Percentiles rank a stretch among this genome's conserved stretches.
These are phyloP conservation scores for Lycopodina hypogea DNA, from an alignment of 37 sponge, comb jelly and placozoan genomes.

Conservation along the genomic window DNA sequence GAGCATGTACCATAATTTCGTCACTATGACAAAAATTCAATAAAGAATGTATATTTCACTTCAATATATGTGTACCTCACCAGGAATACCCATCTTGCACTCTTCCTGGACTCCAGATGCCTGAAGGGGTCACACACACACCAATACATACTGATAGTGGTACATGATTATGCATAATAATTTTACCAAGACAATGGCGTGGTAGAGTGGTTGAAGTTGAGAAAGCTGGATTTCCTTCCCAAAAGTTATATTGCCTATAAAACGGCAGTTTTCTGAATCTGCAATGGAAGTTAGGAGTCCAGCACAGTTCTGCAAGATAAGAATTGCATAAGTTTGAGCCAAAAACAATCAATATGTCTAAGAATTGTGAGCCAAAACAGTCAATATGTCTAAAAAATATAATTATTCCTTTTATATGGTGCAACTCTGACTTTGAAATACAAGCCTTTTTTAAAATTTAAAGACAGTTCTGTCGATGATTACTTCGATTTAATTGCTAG, in stretches of 20 bases:
- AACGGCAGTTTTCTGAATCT: slow-evolving; percentile 59
- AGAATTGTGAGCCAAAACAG: no score
- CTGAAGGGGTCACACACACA: not conserved
- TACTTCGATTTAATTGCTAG: no score
- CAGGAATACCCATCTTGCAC: slow-evolving; percentile 75
- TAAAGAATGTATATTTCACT: no score
- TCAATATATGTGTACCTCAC: slow-evolving; percentile 61
- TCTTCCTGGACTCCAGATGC: slow-evolving; percentile 82
- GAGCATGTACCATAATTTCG: not conserved
- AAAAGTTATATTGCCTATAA: slow-evolving; percentile 86
- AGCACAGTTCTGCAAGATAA: slow-evolving; percentile 70
- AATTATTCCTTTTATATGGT: no score
- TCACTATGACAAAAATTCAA: not conserved
- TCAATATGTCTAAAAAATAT: no score
- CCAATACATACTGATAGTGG: not conserved
- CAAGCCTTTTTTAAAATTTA: no score
- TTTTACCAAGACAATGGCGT: slow-evolving; percentile 86
- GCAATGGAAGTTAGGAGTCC: slow-evolving; percentile 78
- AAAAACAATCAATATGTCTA: no score
- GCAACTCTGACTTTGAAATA: no score
- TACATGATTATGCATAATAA: not conserved
- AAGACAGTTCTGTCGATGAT: no score
- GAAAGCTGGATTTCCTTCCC: slow-evolving; percentile 70
- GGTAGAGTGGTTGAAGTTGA: slow-evolving; percentile 64
- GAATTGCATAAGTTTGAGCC: no score